Percentiles rank a stretch among this genome's conserved stretches.
Conservation (phyloP, 2,888 invertebrate species). For the Caenorhabditis japonica region DNA sequence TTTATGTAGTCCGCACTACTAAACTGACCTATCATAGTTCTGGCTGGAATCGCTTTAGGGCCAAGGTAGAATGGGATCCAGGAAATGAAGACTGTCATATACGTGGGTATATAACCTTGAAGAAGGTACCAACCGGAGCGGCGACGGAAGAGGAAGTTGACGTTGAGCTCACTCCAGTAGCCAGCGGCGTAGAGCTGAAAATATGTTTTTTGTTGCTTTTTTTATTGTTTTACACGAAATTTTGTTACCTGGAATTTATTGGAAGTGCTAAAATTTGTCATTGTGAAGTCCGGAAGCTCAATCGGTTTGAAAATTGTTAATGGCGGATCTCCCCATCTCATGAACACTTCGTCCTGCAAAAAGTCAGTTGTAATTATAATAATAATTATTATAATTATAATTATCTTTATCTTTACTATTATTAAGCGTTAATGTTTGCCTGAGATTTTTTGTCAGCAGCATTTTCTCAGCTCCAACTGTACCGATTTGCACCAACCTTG, state of each 20-base stretch:
- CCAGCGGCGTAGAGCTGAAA: slow-evolving; percentile 75
- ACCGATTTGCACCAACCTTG: no score
- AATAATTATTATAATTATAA: no score
- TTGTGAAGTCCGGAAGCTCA: slow-evolving; percentile 75
- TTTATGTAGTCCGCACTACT: no score
- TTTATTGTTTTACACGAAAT: no score
- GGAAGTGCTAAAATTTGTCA: slow-evolving; percentile 69
- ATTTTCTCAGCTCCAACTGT: no score
- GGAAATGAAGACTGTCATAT: slow-evolving; percentile 76
- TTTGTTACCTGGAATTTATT: slow-evolving; percentile 55
- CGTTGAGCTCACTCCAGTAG: slow-evolving; percentile 76
- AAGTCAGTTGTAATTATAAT: no score
- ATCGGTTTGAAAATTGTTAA: slow-evolving; percentile 73
- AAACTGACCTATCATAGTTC: slow-evolving; percentile 76
- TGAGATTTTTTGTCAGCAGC: no score
- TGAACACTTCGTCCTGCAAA: slow-evolving; percentile 65
- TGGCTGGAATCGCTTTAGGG: slow-evolving; percentile 74
- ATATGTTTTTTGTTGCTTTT: no score
- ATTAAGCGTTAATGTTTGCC: no score
- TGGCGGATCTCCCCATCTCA: slow-evolving; percentile 66
- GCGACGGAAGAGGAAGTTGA: slow-evolving; percentile 73
- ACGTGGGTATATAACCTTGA: slow-evolving; percentile 77
- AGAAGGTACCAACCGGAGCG: slow-evolving; percentile 77
- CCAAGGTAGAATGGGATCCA: slow-evolving; percentile 77
- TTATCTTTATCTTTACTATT: no score